Evolutionary conservation across 2,797 vertebrate species (phyloP).

Genomic region (Sparidentex hasta): DNA sequence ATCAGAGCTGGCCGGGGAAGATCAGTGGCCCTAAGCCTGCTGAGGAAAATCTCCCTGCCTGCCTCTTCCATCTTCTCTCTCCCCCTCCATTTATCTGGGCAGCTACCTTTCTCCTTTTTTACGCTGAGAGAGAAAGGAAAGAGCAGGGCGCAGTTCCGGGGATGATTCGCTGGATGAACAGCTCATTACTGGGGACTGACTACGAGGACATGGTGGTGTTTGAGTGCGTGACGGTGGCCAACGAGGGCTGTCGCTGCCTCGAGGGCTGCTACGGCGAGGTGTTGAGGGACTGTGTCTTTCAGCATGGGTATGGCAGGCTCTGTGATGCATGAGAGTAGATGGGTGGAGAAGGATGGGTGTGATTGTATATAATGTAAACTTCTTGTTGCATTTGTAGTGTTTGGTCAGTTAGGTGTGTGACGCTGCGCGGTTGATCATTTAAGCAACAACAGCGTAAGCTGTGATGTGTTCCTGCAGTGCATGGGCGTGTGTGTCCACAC

Average conservation of each 20-base stretch:
- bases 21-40: conserved; percentile 83
- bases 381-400: neutral
- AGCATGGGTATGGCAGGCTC: conserved; percentile 71
- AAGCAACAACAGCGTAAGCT: neutral
- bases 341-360: conserved; percentile 40
- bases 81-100: conserved; percentile 46
- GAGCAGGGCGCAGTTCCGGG: conserved; percentile 8
- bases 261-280: conserved; percentile 79
- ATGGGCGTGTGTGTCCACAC: conserved; percentile 23
- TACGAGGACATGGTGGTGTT: conserved; percentile 78
- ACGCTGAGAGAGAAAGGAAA: conserved; percentile 44
- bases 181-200: conserved; percentile 66
- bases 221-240: conserved; percentile 79
- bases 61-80: conserved; percentile 52
- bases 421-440: conserved; percentile 13
- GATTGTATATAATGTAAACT: conserved; percentile 46
- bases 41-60: conserved; percentile 76
- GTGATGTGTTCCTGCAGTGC: conserved; percentile 2
- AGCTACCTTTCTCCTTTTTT: conserved; percentile 43
- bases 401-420: conserved; percentile 1
- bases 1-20: conserved; percentile 81
- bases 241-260: conserved; percentile 74
- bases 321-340: conserved; percentile 31
- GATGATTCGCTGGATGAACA: conserved; percentile 79
- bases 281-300: conserved; percentile 74